A percentile compares a stretch with the other conserved stretches of the same genome.
phyloP scores from a whole-genome alignment of 2,888 invertebrate species.

The Poecilus cupreus region DNA sequence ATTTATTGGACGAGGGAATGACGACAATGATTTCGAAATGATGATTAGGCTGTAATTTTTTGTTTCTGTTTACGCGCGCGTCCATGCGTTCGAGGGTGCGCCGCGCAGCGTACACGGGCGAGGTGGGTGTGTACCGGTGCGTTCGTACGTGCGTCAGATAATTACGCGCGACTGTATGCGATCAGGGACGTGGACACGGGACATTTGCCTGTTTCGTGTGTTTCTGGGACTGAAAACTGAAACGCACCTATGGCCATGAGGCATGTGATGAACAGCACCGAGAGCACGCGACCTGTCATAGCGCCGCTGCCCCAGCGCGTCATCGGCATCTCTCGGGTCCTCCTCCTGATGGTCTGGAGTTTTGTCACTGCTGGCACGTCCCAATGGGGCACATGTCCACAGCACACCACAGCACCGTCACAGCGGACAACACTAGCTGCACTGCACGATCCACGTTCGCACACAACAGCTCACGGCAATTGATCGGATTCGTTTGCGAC shows the following conservation, averaged over 20 bases:
- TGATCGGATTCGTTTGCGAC: background rate
- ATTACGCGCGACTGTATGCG: background rate
- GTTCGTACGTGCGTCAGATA: constrained; percentile 26
- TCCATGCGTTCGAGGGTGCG: constrained; percentile 49
- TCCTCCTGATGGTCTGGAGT: constrained; percentile 59
- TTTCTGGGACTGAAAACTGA: background rate
- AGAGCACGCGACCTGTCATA: constrained; percentile 67
- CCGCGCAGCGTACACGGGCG: constrained; percentile 48
- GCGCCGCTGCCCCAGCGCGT: constrained; percentile 68
- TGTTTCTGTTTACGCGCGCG: constrained; percentile 51
- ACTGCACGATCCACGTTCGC: background rate
- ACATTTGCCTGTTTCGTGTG: background rate
- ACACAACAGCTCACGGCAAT: background rate
- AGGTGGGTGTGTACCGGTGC: constrained; percentile 57
- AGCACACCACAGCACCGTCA: constrained; percentile 37
- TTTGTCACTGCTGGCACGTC: constrained; percentile 61
- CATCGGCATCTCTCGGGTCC: constrained; percentile 63
- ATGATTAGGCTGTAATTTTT: background rate
- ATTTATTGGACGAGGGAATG: background rate
- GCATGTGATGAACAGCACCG: constrained; percentile 69
- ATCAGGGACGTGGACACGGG: background rate
- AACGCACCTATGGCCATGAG: constrained; percentile 69
- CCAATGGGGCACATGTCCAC: constrained; percentile 48
- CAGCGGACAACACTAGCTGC: constrained; percentile 3
- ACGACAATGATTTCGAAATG: background rate